These are phyloP conservation scores for Drosophila atripex DNA, from an alignment of 2,888 invertebrate species.

Conservation along the genomic window DNA sequence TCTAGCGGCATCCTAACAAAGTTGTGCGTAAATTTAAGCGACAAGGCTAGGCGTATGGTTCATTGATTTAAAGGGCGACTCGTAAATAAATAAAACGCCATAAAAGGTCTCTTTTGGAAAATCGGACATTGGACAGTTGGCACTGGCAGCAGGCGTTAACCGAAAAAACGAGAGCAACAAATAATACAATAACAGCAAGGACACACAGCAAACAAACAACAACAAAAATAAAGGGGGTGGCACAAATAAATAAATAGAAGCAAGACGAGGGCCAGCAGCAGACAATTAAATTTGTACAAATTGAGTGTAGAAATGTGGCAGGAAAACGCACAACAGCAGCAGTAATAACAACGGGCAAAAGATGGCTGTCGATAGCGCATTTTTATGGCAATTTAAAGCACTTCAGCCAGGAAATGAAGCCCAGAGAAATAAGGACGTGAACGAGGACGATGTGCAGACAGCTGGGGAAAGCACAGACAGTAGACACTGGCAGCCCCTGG, in stretches of 20 bases:
- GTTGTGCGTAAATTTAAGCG: constrained; percentile 72
- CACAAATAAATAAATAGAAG: constrained; percentile 55
- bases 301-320: constrained; percentile 75
- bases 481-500: constrained; percentile 31
- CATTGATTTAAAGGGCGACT: constrained; percentile 76
- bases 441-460: constrained; percentile 29
- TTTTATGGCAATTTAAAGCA: constrained; percentile 77
- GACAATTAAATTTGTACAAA: constrained; percentile 79
- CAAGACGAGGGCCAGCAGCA: constrained; percentile 52
- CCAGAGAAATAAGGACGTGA: constrained; percentile 9
- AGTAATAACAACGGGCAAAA: constrained; percentile 41
- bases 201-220: constrained; percentile 15
- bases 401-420: constrained; percentile 66
- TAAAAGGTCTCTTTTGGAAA: constrained; percentile 51
- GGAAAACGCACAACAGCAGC: constrained; percentile 44
- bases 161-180: constrained; percentile 58
- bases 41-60: constrained; percentile 68
- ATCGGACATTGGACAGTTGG: constrained; percentile 41
- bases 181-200: constrained; percentile 46
- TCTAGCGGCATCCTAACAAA: constrained; percentile 22
- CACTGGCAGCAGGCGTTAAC: constrained; percentile 54
- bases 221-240: constrained; percentile 37
- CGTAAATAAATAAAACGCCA: constrained; percentile 75
- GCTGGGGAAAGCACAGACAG: constrained; percentile 11
- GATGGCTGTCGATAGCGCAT: constrained; percentile 68